A percentile compares a stretch with the other conserved stretches of the same genome.
Conservation (phyloP, 2,113 vertebrate genomes). For the Heloderma charlesbogerti region DNA sequence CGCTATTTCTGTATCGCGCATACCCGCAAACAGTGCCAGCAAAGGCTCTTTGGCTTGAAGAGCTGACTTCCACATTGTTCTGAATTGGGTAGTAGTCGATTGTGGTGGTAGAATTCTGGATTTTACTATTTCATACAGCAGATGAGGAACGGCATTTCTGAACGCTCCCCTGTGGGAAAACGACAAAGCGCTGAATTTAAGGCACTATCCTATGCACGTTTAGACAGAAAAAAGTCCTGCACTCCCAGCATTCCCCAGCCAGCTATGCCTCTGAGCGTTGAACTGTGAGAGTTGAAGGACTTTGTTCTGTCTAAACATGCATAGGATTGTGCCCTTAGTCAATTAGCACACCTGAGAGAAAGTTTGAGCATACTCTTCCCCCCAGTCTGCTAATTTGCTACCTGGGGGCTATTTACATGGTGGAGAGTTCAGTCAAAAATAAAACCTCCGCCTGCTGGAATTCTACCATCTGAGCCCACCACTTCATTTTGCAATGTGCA, state of each 20-base stretch:
- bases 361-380: neutral
- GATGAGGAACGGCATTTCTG: too few species aligned
- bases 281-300: too few species aligned
- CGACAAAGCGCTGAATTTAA: neutral
- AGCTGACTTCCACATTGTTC: too few species aligned
- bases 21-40: neutral
- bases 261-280: too few species aligned
- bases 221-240: too few species aligned
- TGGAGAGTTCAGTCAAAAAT: neutral
- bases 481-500: neutral
- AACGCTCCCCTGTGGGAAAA: neutral
- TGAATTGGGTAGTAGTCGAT: neutral
- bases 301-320: too few species aligned
- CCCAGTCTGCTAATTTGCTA: too few species aligned
- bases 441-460: neutral
- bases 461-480: neutral
- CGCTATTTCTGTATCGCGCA: neutral
- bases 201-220: too few species aligned
- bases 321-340: too few species aligned
- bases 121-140: neutral
- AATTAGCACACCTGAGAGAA: too few species aligned
- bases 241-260: too few species aligned
- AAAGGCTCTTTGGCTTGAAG: neutral
- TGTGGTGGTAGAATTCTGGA: neutral
- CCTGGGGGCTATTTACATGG: neutral